Base-by-base conservation (phyloP, 2,888 invertebrate genomes). In the Chloromyia formosa region DNA sequence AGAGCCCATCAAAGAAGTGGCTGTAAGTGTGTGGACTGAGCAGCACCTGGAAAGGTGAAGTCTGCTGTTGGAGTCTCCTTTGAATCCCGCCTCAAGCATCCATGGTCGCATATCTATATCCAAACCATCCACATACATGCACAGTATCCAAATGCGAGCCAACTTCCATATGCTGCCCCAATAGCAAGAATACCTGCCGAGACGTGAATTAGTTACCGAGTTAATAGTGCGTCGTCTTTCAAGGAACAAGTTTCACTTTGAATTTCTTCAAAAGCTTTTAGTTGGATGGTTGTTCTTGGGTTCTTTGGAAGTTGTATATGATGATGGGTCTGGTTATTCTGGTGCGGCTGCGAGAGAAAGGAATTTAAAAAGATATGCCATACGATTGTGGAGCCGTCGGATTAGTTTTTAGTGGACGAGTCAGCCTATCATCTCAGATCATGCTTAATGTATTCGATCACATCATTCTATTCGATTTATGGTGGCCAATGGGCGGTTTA, bases 361-460 rank as follows among this genome's bases (percentile, higher is more conserved):
- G 53, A 53, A 53, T 53, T 53, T 16, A 16, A 53, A 53, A 53
- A 53, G 53, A 53, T 53, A 53, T 35, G n/a, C n/a, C 45, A 45
- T 45, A 45, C 45, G 1, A 12, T 14, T 45, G 53, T 53, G 53
- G 53, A 53, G 5, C 10, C 53, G 9, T 53, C 53, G 53, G 53
- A 53, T 53, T 53, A 53, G 53, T 53, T 53, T 53, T 53, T 53
- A 14, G 53, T 16, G 3, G 7, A 35, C 27, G 27, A 35, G 7
- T 35, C 53, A 16, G 14, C 5, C 14, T 16, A 53, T 45, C 45
- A 45, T 45, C 14, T 45, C 45, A 45, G 45, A 45, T 45, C 9
- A 45, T 45, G 45, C 45, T 45, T 45, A 45, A 45, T 45, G 45
- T 45, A 45, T 45, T 45, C 45, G 10, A 45, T 14, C 45, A 45